phyloP scores from a whole-genome alignment of 2,113 vertebrate genomes.

The Heloderma charlesbogerti region DNA sequence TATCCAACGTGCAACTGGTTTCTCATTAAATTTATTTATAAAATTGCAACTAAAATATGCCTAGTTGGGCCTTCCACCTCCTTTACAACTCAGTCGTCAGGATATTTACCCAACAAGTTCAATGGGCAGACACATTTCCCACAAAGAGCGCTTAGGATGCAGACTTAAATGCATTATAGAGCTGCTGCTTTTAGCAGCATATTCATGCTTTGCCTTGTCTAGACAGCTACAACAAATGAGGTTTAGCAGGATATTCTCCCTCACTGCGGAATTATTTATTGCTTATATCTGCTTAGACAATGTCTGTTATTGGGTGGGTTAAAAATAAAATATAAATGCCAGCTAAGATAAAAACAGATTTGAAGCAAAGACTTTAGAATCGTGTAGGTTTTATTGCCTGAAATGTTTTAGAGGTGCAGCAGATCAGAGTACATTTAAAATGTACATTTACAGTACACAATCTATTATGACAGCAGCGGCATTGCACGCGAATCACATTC shows the following conservation, averaged over 20 bases:
- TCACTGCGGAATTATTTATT: conserved; percentile 12
- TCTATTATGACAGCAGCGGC: conserved; percentile 22
- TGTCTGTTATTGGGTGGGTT: too few species aligned
- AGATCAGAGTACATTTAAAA: neutral
- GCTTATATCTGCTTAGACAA: neutral
- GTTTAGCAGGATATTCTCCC: neutral
- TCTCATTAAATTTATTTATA: neutral
- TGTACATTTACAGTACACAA: conserved; percentile 5
- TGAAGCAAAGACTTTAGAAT: neutral
- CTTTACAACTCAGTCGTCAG: neutral
- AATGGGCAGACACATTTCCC: neutral
- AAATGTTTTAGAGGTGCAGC: conserved; percentile 13
- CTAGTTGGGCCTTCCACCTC: neutral
- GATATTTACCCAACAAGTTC: neutral
- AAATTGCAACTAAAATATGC: neutral
- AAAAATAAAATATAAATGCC: neutral
- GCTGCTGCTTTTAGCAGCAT: neutral
- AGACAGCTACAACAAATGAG: neutral
- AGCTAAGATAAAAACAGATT: conserved; percentile 17
- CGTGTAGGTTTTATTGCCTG: conserved; percentile 30
- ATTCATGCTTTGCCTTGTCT: neutral
- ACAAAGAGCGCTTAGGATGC: neutral
- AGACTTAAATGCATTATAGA: neutral
- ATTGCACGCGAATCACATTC: neutral
- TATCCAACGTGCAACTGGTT: neutral